Evolutionary conservation across 2,888 invertebrate species (phyloP).

Genomic region (Tenthredo scrophulariae): DNA sequence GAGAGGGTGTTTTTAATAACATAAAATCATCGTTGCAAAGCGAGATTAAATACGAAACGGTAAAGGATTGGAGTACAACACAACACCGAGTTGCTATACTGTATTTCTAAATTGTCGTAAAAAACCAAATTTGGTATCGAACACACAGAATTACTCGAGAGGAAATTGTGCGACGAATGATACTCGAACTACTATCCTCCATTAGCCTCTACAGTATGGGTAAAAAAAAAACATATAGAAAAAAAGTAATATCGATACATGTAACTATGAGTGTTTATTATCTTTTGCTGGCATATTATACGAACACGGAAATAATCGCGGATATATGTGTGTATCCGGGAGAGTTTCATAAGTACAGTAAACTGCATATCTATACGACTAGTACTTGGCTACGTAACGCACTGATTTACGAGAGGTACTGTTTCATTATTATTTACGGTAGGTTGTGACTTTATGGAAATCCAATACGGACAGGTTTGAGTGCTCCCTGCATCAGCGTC

Average conservation of each 20-base stretch:
- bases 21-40: slow-evolving; percentile 1
- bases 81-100: neutral
- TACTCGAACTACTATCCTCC: neutral
- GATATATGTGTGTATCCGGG: neutral
- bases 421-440: slow-evolving; percentile 46
- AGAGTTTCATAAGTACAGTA: neutral
- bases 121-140: neutral
- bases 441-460: slow-evolving; percentile 47
- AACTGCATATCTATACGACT: neutral
- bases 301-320: neutral
- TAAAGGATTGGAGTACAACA: neutral
- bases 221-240: neutral
- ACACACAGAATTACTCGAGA: neutral
- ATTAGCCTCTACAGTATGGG: neutral
- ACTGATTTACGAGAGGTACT: slow-evolving; percentile 45
- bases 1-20: neutral
- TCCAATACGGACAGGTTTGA: slow-evolving; percentile 41
- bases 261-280: neutral
- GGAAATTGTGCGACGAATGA: neutral
- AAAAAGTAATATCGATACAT: neutral
- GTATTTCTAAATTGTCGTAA: neutral
- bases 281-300: neutral
- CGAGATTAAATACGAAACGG: neutral
- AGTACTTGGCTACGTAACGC: slow-evolving; percentile 22
- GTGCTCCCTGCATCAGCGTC: slow-evolving; percentile 39